Evolutionary conservation across 1,140 invertebrate species (phyloP).

Genomic region (Pollicipes pollicipes): DNA sequence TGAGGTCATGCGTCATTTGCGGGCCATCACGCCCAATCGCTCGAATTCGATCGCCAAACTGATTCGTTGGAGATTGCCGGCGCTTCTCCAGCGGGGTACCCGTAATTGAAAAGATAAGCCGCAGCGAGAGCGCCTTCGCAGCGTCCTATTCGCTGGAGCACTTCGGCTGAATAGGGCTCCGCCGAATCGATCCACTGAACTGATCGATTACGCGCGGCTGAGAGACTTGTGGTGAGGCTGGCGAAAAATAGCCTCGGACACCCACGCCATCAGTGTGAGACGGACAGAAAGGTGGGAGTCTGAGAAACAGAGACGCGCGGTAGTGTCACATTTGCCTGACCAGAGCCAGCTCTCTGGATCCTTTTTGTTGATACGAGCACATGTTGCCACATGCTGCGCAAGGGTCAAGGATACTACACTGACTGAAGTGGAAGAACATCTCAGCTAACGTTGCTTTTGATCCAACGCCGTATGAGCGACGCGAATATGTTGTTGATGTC

Average conservation of each 20-base stretch:
- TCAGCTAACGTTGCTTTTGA: no score
- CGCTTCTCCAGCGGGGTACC: neutral
- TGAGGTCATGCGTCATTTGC: neutral
- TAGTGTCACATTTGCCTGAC: no score
- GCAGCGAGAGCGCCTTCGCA: neutral
- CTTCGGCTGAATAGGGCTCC: no score
- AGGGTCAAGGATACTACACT: no score
- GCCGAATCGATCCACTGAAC: neutral
- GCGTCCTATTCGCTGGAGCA: neutral
- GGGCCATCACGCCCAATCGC: neutral
- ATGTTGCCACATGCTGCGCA: no score
- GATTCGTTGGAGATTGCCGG: neutral
- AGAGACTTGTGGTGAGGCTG: neutral
- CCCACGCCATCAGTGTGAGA: neutral
- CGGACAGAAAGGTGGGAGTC: neutral
- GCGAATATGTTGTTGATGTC: no score
- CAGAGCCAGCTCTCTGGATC: no score
- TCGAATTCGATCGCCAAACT: neutral
- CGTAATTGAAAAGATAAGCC: neutral
- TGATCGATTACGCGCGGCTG: neutral
- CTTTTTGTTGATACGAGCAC: no score
- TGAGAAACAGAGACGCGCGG: no score
- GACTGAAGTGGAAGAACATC: no score
- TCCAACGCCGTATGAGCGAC: no score
- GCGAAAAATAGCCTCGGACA: neutral